Conservation (phyloP, 2,888 invertebrate species). For the Phengaris arion region DNA sequence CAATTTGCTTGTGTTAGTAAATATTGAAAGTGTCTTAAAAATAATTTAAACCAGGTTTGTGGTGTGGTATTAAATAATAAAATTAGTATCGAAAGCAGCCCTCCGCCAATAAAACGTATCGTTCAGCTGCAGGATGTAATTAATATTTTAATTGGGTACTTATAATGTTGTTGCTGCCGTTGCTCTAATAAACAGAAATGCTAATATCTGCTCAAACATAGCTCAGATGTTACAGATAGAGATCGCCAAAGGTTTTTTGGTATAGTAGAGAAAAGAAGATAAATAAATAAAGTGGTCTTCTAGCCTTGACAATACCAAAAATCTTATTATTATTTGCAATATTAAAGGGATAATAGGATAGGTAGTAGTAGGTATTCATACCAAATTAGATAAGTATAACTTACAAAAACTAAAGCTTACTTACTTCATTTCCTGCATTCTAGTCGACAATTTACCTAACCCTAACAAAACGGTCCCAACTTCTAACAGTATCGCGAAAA, state of each 20-base stretch:
- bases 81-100: constrained; percentile 23
- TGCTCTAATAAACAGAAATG: constrained; percentile 37
- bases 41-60: not conserved
- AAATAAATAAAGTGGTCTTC: no score
- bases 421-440: not conserved
- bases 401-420: not conserved
- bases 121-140: constrained; percentile 66
- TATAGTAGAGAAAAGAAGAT: not conserved
- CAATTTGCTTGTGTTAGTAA: no score
- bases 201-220: constrained; percentile 65
- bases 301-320: no score
- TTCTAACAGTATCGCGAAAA: not conserved
- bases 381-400: not conserved
- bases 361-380: not conserved
- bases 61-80: not conserved
- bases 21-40: not conserved
- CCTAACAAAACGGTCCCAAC: not conserved
- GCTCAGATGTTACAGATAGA: not conserved
- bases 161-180: constrained; percentile 67
- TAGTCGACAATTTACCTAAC: not conserved
- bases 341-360: no score
- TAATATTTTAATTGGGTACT: constrained; percentile 79
- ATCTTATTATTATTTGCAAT: no score
- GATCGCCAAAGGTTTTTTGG: not conserved
- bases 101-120: constrained; percentile 24